Percentiles rank a stretch among this genome's conserved stretches.
Conservation (phyloP, 2,113 vertebrate genomes). For the Glaucomys volans region DNA sequence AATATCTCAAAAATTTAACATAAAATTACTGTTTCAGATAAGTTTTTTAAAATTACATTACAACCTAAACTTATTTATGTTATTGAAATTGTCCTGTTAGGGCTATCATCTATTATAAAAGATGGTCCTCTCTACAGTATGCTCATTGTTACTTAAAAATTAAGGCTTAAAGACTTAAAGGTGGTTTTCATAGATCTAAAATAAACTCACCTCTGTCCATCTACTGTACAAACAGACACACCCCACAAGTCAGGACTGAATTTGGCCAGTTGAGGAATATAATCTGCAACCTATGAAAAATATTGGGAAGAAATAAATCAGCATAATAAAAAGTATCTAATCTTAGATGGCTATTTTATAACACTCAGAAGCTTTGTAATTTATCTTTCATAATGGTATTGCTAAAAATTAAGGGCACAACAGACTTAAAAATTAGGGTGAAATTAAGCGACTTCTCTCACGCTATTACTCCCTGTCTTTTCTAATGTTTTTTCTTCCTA, state of each 20-base stretch:
- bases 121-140: neutral
- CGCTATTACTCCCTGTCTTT: neutral
- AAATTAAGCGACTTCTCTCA: slow-evolving; percentile 8
- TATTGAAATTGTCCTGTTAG: neutral
- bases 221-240: slow-evolving; percentile 97
- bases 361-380: neutral
- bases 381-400: neutral
- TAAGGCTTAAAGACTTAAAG: slow-evolving; percentile 15
- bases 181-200: slow-evolving; percentile 36
- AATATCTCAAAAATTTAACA: neutral
- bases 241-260: slow-evolving; percentile 99
- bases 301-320: slow-evolving; percentile 3
- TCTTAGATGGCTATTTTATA: slow-evolving; percentile 28
- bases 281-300: slow-evolving; percentile 95
- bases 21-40: neutral
- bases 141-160: neutral
- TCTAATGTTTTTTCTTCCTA: neutral
- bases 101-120: neutral
- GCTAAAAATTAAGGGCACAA: neutral
- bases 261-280: slow-evolving; percentile 98
- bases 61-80: slow-evolving; percentile 27
- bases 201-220: slow-evolving; percentile 95
- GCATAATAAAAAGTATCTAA: neutral
- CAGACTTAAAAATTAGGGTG: neutral
- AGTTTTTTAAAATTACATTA: neutral